Evolutionary conservation across 1,140 invertebrate species (phyloP), one percentile per base, ranked within the genome.

Genomic region (Oryzaephilus surinamensis): DNA sequence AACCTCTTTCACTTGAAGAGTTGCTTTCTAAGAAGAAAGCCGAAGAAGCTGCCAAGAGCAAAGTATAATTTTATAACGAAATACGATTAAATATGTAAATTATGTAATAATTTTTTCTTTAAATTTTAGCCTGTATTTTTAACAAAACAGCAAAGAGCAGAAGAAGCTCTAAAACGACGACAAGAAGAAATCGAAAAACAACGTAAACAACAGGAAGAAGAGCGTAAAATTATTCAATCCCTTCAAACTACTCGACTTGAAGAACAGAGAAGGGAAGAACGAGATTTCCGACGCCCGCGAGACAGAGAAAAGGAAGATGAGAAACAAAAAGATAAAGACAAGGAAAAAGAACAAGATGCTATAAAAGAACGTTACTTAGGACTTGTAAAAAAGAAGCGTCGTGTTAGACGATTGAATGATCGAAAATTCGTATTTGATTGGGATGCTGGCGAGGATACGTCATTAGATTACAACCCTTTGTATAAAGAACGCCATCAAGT

Each of bases 341-440:
- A 90, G 57, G 86, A 92, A 62, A 81, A 86, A 43, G 90, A 94
- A 67, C 72, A 84, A 24, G 89, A 94, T 64, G 90, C 90, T 1
- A 94, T 95, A 29, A 86, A 89, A 48, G 94, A 97, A 60, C 72
- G 94, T 6, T 99, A 97, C 64, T 71, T 99, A n/a, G 90, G 92
- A 6, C 75, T 94, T 11, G 67, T 92, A 0, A 97, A 97, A 56
- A 96, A 93, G 58, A 97, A 97, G 57, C 75, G 92, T 4, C 69
- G 90, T 26, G 85, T 96, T 0, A 67, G 97, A 19, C 71, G 94
- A 44, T 65, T 98, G 3, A 99, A 99, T 69, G 97, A 99, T 58
- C 69, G 95, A 3, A 99, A 99, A 67, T 99, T 99, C 74, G 95
- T 99, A 0, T 99, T 99, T 69, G 97, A 99, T 68, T 99, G 97